These are phyloP conservation scores for Alosa alosa DNA, from an alignment of 2,113 vertebrate genomes.

Conservation along the genomic window DNA sequence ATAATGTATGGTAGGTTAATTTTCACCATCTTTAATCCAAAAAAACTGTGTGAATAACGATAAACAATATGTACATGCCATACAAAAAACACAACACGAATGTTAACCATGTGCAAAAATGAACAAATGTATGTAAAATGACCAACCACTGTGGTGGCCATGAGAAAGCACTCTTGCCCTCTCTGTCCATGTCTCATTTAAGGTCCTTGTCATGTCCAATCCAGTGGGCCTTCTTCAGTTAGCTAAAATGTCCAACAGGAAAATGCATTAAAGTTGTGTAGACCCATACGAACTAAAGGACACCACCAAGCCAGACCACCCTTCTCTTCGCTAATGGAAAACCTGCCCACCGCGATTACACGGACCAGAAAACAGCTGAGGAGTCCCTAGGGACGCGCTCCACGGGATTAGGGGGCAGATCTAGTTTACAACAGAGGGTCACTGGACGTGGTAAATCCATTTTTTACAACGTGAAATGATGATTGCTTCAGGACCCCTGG, in stretches of 20 bases:
- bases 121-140: no score
- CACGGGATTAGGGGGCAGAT: conserved; percentile 28
- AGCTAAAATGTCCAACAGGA: conserved; percentile 12
- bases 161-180: neutral
- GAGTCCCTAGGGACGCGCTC: conserved; percentile 26
- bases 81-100: no score
- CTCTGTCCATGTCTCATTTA: neutral
- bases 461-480: conserved; percentile 36
- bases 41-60: no score
- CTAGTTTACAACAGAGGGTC: conserved; percentile 25
- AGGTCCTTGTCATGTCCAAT: neutral
- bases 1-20: no score
- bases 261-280: conserved; percentile 13
- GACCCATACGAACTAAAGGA: neutral
- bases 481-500: conserved; percentile 23
- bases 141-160: no score
- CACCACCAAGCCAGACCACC: neutral
- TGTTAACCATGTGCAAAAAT: no score
- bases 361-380: conserved; percentile 33
- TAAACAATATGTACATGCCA: no score
- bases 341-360: conserved; percentile 29
- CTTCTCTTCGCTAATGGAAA: conserved; percentile 22
- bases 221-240: neutral
- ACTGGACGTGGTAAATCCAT: conserved; percentile 34
- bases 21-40: no score